These are phyloP conservation scores for Eriocheir sinensis DNA, from an alignment of 1,140 invertebrate species.

Conservation along the genomic window DNA sequence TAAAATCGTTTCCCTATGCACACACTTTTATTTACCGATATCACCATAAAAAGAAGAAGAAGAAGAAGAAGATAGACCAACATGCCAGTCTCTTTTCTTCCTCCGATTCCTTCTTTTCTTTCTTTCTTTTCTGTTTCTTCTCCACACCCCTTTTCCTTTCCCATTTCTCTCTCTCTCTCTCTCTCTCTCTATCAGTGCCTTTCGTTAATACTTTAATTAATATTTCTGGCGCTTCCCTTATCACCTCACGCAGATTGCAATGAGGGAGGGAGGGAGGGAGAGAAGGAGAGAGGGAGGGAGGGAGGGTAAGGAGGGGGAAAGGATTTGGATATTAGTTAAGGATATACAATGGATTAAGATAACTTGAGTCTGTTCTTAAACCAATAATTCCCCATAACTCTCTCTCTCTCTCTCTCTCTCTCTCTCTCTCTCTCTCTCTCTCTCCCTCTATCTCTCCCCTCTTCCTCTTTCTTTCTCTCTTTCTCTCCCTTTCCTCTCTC, in stretches of 20 bases:
- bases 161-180: not conserved
- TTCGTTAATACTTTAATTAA: conserved; percentile 10
- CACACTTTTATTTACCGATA: too few relatives aligned
- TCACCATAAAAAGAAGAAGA: too few relatives aligned
- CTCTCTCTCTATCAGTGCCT: not conserved
- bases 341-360: too few relatives aligned
- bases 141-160: not conserved
- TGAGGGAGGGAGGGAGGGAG: too few relatives aligned
- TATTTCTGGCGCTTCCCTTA: not conserved
- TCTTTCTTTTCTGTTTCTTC: not conserved
- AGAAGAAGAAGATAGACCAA: too few relatives aligned
- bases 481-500: not conserved
- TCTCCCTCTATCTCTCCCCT: too few relatives aligned
- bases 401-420: conserved; percentile 23
- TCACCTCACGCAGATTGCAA: too few relatives aligned
- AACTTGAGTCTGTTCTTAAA: not conserved
- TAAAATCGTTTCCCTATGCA: too few relatives aligned
- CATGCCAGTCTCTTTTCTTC: not conserved
- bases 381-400: not conserved
- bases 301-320: too few relatives aligned
- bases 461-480: not conserved
- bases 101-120: not conserved
- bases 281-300: too few relatives aligned
- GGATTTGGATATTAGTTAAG: too few relatives aligned
- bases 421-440: not conserved